Conservation (phyloP, 2,888 invertebrate species). For the Cheilosia vernalis region DNA sequence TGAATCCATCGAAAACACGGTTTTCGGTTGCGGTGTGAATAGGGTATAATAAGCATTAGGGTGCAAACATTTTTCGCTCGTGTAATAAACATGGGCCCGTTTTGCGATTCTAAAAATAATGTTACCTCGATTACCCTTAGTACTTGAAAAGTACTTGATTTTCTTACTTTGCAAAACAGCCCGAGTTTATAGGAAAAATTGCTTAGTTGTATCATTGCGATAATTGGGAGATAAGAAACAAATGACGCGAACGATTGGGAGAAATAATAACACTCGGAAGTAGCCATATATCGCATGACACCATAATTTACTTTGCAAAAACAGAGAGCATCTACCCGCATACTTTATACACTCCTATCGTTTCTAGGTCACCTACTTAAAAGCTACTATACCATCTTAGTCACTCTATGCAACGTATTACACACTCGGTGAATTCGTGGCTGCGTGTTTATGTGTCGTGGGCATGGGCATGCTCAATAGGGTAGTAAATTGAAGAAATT, state of each 20-base stretch:
- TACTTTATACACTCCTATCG: constrained; percentile 15
- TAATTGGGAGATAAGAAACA: too few relatives aligned
- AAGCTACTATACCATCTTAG: neutral
- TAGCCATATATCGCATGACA: neutral
- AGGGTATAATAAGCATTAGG: too few relatives aligned
- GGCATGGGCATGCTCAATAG: constrained; percentile 15
- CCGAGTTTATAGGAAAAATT: too few relatives aligned
- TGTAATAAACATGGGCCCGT: too few relatives aligned
- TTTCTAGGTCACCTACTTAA: constrained; percentile 37
- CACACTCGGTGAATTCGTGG: constrained; percentile 10
- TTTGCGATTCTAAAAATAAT: too few relatives aligned
- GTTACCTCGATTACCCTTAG: too few relatives aligned
- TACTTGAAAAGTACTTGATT: too few relatives aligned
- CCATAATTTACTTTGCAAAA: neutral
- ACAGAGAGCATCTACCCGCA: neutral
- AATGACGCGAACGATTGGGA: neutral
- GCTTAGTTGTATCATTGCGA: too few relatives aligned
- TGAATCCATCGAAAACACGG: too few relatives aligned
- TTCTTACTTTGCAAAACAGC: too few relatives aligned
- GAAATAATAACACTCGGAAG: neutral
- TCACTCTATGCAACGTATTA: constrained; percentile 2
- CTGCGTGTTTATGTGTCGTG: constrained; percentile 6
- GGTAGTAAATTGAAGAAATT: constrained; percentile 5
- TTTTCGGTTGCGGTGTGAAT: too few relatives aligned
- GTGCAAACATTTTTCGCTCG: too few relatives aligned